Evolutionary conservation across 2,888 invertebrate species (phyloP).

Genomic region (Drosophila phalerata): DNA sequence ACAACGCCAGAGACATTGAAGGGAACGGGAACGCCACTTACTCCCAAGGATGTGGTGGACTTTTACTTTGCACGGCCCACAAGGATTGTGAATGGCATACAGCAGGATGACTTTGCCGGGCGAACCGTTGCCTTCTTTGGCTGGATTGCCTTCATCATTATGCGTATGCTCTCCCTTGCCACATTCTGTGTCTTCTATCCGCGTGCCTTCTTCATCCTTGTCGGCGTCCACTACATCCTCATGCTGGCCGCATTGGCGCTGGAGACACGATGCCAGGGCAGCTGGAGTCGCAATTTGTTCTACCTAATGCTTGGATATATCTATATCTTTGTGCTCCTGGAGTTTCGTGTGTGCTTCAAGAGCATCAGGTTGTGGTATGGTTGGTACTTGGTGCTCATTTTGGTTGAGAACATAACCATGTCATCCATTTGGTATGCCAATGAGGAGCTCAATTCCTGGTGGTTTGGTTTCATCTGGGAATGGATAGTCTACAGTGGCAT

Average conservation of each 20-base stretch:
- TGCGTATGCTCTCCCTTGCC: constrained; percentile 90
- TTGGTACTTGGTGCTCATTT: constrained; percentile 89
- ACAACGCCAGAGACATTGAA: constrained; percentile 36
- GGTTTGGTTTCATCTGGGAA: constrained; percentile 89
- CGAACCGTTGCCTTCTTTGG: constrained; percentile 90
- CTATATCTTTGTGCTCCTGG: constrained; percentile 91
- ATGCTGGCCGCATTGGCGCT: constrained; percentile 89
- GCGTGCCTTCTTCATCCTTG: constrained; percentile 87
- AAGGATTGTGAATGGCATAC: constrained; percentile 88
- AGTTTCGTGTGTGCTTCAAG: constrained; percentile 92
- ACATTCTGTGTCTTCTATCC: constrained; percentile 90
- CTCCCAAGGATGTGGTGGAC: constrained; percentile 81
- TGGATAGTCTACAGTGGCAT: constrained; percentile 88
- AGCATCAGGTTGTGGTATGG: constrained; percentile 90
- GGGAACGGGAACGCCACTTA: constrained; percentile 58
- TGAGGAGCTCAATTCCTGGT: constrained; percentile 88
- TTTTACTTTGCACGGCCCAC: constrained; percentile 85
- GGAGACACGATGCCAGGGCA: constrained; percentile 87
- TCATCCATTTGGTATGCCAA: constrained; percentile 89
- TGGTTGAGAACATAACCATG: constrained; percentile 89
- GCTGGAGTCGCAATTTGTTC: constrained; percentile 87
- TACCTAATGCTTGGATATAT: constrained; percentile 91
- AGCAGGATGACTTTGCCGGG: constrained; percentile 91
- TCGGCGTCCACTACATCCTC: constrained; percentile 88
- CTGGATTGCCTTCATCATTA: constrained; percentile 91